Base-by-base conservation (phyloP, 2,888 invertebrate genomes). In the Ichneumoninae sp. region DNA sequence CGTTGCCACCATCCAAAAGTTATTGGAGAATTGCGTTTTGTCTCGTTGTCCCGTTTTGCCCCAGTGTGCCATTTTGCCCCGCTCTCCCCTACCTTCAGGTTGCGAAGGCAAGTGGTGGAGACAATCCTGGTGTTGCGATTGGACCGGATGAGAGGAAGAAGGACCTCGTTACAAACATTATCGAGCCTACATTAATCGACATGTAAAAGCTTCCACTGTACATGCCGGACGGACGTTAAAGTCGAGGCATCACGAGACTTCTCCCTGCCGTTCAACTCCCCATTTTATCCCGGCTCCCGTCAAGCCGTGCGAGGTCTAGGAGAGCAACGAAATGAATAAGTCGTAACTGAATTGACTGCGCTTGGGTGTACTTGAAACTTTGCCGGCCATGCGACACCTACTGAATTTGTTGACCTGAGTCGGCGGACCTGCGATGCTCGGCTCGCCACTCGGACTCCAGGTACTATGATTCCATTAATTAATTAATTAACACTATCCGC, bases 401-500 rank as follows among this genome's bases (percentile, higher is more conserved):
- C 13, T n/a, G 8, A 5, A 4, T 30, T 19, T 30, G 62, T 62
- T 40, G 26, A 44, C 19, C 16, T 16, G 54, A 13, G 57, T 54
- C 33, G 62, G n/a, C 33, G 33, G 62, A 16, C 7, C 30, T 16
- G 62, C 26, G 26, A 22, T 62, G 30, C 33, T 16, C 44, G 7
- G 16, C 62, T 22, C 26, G 6, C 16, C 16, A 33, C 30, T 62
- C 62, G 62, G 62, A 57, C 10, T 33, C 62, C 33, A 62, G 30
- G 5, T 71, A 33, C 69, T 50, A 75, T 81, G 50, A 84, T 70
- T 75, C 40, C 16, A 47, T 47, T 47, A 60, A 82, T 84, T 71
- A 82, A 75, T 84, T 75, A 81, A 84, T 84, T 75, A 79, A 79
- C 75, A 57, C 50, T 33, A 19, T 16, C 36, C 52, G n/a, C 44